phyloP scores from a whole-genome alignment of 2,888 invertebrate genomes.

The Pyrochroa serraticornis region DNA sequence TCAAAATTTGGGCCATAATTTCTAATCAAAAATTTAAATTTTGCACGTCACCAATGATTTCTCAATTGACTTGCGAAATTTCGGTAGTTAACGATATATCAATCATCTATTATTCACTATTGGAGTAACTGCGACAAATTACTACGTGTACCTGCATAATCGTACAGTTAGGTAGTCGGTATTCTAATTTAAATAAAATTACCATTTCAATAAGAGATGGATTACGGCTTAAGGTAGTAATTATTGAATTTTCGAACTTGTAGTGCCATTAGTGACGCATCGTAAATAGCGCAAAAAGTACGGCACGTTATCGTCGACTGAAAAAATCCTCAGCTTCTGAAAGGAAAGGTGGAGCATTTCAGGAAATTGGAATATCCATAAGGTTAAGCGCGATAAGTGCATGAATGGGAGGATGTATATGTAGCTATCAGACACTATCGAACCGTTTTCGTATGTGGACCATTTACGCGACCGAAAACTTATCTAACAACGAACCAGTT shows the following conservation, averaged over 20 bases:
- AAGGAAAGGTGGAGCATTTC: conserved; percentile 44
- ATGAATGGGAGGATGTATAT: conserved; percentile 35
- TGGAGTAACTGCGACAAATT: too few relatives aligned
- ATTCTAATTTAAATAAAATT: conserved; percentile 14
- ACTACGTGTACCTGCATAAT: not conserved
- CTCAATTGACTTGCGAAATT: too few relatives aligned
- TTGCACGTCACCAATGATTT: too few relatives aligned
- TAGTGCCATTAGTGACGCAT: not conserved
- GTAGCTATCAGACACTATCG: conserved; percentile 20
- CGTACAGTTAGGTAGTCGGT: not conserved
- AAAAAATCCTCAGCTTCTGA: conserved; percentile 23
- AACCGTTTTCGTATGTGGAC: conserved; percentile 16
- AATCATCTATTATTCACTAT: too few relatives aligned
- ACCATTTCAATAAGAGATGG: not conserved
- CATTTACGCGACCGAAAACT: not conserved
- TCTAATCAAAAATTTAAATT: too few relatives aligned
- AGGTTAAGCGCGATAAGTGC: conserved; percentile 47
- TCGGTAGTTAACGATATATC: too few relatives aligned
- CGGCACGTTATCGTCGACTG: conserved; percentile 19
- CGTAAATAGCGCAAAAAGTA: conserved; percentile 8
- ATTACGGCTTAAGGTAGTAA: conserved; percentile 1
- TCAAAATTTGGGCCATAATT: too few relatives aligned
- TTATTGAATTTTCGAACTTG: too few relatives aligned
- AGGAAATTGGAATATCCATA: conserved; percentile 57
- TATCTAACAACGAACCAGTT: conserved; percentile 4